Conservation (phyloP, 2,797 vertebrate genomes). For the Spinus pinus region DNA sequence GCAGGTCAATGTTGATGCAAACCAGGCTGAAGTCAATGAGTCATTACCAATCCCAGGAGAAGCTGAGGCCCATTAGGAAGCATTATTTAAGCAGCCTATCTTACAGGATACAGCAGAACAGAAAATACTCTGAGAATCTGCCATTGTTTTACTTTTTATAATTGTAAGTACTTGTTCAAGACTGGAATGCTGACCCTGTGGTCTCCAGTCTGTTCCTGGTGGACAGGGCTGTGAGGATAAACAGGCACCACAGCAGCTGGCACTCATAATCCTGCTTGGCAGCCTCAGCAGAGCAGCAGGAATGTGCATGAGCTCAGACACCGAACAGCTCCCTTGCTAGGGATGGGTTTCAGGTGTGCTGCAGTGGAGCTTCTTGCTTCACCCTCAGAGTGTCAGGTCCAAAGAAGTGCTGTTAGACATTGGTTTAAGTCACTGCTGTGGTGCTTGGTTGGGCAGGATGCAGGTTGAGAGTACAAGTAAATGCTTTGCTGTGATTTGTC, state of each 20-base stretch:
- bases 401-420: neutral
- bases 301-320: neutral
- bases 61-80: neutral
- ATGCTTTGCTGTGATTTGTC: neutral
- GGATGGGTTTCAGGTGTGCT: slow-evolving; percentile 19
- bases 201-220: neutral
- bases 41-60: neutral
- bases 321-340: neutral
- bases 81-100: neutral
- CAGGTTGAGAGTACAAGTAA: neutral
- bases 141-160: neutral
- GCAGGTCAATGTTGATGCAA: neutral
- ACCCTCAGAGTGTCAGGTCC: neutral
- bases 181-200: neutral
- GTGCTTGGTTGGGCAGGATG: neutral
- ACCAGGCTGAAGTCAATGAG: slow-evolving; percentile 1
- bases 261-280: neutral
- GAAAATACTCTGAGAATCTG: neutral
- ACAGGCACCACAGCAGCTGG: slow-evolving; percentile 3
- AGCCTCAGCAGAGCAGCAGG: neutral
- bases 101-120: neutral
- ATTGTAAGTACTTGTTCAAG: neutral
- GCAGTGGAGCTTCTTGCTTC: neutral
- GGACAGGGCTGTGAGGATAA: neutral
- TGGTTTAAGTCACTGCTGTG: neutral